Evolutionary conservation across 2,113 vertebrate species (phyloP), one percentile per base, ranked within the genome.

Genomic region (Lasiurus cinereus): DNA sequence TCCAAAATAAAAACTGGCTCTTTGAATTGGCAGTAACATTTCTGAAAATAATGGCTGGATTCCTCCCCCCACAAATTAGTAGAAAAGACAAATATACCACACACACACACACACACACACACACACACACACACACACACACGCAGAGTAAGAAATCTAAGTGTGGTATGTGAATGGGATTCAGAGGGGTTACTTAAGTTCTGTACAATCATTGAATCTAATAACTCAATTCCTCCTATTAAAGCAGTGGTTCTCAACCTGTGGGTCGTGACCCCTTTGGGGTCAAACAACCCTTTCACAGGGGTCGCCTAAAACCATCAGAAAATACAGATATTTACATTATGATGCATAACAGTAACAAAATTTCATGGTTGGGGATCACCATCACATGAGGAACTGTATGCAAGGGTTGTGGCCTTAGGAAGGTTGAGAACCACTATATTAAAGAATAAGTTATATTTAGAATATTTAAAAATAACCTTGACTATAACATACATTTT

Each of bases 151-250:
- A 69, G 18, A 80, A 72, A 1, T 2, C 0, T 39, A 52, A 56
- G 11, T 29, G 19, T 7, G 59, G 27, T 7, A 5, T 22, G 46
- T 29, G 7, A 8, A 52, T 21, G 6, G 18, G 6, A 52, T 0
- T 2, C 21, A 18, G 11, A 48, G 8, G 2, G 5, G 1, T 36
- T 39, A 21, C 33, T 62, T 64, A 88, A 27, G 4, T 62, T 88
- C 72, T 64, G 29, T 29, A 73, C 10, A 74, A 1, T 5, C 31
- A 31, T 7, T 67, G 15, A 89, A n/a, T 77, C 14, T 48, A 39
- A n/a, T 48, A 56, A 43, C 62, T 56, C 8, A 85, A 24, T 50
- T 66, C 0, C 4, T 69, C 13, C 8, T 72, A 5, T 83, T 93
- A 8, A 52, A 46, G 11, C 39, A 39, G 39, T 5, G 5, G 39